A percentile compares a stretch with the other conserved stretches of the same genome.
phyloP scores from a whole-genome alignment of 2,888 invertebrate species.

The Drosophila trichaetosa region DNA sequence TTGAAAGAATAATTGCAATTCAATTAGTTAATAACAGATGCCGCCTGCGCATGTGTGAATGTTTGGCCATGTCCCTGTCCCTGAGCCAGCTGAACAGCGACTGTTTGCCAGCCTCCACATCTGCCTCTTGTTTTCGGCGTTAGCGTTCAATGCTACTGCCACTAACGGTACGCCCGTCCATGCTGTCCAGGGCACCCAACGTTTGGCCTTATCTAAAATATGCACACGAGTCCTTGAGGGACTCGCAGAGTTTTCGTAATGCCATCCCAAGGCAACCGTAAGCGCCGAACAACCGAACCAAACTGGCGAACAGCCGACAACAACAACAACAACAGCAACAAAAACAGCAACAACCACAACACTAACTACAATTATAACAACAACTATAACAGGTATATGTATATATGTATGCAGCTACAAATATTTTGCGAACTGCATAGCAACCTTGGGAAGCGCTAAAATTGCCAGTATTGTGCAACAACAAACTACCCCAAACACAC shows the following conservation, averaged over 20 bases:
- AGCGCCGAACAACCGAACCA: conserved; percentile 24
- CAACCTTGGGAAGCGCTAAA: conserved; percentile 45
- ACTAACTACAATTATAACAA: conserved; percentile 16
- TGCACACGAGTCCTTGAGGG: conserved; percentile 73
- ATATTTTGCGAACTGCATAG: conserved; percentile 49
- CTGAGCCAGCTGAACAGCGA: conserved; percentile 40
- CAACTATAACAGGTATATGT: conserved; percentile 19
- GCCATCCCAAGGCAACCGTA: conserved; percentile 63
- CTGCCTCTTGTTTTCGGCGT: conserved; percentile 36
- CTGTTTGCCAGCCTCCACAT: conserved; percentile 17
- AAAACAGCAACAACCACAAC: conserved; percentile 34
- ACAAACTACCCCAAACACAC: conserved; percentile 20
- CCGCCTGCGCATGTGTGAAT: conserved; percentile 69
- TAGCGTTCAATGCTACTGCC: conserved; percentile 43
- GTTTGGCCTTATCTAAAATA: conserved; percentile 81
- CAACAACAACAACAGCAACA: conserved; percentile 22
- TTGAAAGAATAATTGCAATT: conserved; percentile 53
- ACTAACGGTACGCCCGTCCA: conserved; percentile 10
- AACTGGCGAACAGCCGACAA: conserved; percentile 32
- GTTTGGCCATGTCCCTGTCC: conserved; percentile 70
- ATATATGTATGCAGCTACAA: conserved; percentile 36
- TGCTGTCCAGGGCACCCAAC: conserved; percentile 61
- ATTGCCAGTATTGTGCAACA: conserved; percentile 49
- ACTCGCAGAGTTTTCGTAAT: conserved; percentile 72
- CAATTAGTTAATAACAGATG: conserved; percentile 72